phyloP scores from a whole-genome alignment of 2,113 vertebrate species.

The Channa maculata region DNA sequence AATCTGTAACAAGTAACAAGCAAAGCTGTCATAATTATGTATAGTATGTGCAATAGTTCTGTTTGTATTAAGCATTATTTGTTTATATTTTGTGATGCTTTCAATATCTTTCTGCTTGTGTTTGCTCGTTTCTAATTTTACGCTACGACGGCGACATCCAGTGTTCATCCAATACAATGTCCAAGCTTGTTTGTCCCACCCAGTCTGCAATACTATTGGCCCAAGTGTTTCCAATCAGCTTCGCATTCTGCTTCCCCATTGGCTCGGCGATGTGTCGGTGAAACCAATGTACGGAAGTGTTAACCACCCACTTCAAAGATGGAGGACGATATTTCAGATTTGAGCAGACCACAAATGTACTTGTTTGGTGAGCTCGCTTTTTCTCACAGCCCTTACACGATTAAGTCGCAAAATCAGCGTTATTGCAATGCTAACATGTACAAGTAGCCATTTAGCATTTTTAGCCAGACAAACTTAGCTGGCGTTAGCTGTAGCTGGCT shows the following conservation, averaged over 20 bases:
- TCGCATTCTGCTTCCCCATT: slow-evolving; percentile 37
- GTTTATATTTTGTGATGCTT: too few species aligned
- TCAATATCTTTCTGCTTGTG: too few species aligned
- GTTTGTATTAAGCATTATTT: too few species aligned
- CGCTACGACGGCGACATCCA: slow-evolving; percentile 55
- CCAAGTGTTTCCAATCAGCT: fast-evolving
- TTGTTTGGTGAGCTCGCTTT: slow-evolving; percentile 82
- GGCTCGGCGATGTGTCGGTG: slow-evolving; percentile 39
- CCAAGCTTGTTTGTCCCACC: not conserved
- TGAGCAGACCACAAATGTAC: slow-evolving; percentile 83
- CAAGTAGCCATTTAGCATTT: not conserved
- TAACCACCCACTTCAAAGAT: slow-evolving; percentile 72
- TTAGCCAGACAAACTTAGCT: not conserved
- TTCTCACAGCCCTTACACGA: not conserved
- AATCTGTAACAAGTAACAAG: too few species aligned
- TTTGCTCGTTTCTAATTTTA: too few species aligned
- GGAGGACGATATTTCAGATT: slow-evolving; percentile 79
- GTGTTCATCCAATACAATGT: not conserved
- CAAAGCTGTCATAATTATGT: too few species aligned
- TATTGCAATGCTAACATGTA: not conserved
- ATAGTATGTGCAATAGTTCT: too few species aligned
- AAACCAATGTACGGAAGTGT: slow-evolving; percentile 47
- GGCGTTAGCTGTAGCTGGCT: not conserved
- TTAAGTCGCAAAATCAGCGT: slow-evolving; percentile 23
- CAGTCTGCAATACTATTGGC: slow-evolving; percentile 48